A percentile compares a stretch with the other conserved stretches of the same genome.
phyloP scores from a whole-genome alignment of 35 echinoderm and acorn worm species.

The Apostichopus californicus region DNA sequence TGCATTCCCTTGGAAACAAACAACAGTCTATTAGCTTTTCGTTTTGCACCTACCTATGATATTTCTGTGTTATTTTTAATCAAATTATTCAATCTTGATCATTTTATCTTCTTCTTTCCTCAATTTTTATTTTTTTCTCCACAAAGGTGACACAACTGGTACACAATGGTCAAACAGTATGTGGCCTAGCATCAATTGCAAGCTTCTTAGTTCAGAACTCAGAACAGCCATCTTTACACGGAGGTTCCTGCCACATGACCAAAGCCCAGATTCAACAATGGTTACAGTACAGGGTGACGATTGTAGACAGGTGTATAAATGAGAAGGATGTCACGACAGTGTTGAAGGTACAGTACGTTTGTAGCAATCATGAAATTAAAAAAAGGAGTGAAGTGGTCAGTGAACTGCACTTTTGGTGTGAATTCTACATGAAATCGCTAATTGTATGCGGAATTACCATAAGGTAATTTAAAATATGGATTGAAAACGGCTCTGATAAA shows the following conservation, averaged over 20 bases:
- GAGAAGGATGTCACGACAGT: constrained; percentile 70
- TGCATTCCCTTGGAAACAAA: no score
- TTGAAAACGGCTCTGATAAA: no score
- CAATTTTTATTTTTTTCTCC: neutral
- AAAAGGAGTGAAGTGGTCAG: no score
- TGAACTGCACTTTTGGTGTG: no score
- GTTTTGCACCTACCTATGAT: no score
- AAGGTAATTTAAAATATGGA: no score
- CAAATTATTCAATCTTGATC: neutral
- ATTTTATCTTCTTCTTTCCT: neutral
- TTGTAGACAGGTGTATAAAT: constrained; percentile 76
- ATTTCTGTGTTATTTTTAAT: neutral
- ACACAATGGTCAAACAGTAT: constrained; percentile 66
- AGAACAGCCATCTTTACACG: constrained; percentile 51
- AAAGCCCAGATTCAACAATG: constrained; percentile 70
- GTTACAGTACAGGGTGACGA: constrained; percentile 84
- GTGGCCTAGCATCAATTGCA: constrained; percentile 66
- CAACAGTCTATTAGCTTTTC: no score
- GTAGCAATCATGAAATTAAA: neutral
- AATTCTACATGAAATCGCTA: no score
- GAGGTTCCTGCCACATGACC: constrained; percentile 29
- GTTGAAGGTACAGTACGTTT: constrained; percentile 58
- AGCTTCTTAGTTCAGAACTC: constrained; percentile 60
- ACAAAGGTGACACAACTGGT: constrained; percentile 54
- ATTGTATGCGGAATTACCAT: no score